Evolutionary conservation across 2,113 vertebrate species (phyloP), one percentile per base, ranked within the genome.

Genomic region (Hippocampus abdominalis): DNA sequence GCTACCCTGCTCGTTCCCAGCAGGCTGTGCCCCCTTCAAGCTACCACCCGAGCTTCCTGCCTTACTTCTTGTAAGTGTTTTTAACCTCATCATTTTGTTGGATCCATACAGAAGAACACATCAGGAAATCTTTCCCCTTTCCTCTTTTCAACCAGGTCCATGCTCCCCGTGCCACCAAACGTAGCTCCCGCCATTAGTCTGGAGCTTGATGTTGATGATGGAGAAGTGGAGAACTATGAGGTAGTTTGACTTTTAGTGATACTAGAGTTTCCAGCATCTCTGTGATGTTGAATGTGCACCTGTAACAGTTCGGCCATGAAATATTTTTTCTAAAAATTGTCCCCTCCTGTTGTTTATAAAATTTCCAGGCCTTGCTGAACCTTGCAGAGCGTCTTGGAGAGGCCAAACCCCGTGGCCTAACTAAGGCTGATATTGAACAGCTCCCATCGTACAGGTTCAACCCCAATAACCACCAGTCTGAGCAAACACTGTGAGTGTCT

Each of bases 221-320:
- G 96, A 70, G 97, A 98, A 84, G 97, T 99, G 74, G 97, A 99
- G 92, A 99, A 98, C 91, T 98, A 99, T 3, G 97, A 99, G 95
- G 96, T 98, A 88, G 77, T 90, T 23, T 63, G 44, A 32, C 15
- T 49, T 12, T 36, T 48, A 23, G 1, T 49, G 21, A 21, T 42
- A 23, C 10, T 23, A 21, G 23, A 18, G 25, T 66, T 48, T 64
- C 29, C 9, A 51, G 18, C 48, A 3, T 4, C 32, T 27, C 12
- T 18, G 8, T 40, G 1, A 44, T 7, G 53, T 18, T 69, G 36
- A 16, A 9, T 12, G 10, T 21, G 53, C 4, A 61, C 32, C 6
- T 27, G 36, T n/a, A 42, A 23, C 16, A 18, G 8, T 63, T 63
- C 2, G 16, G 64, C 49, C 8, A 66, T 42, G 3, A 1, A 29